Evolutionary conservation across 2,888 invertebrate genomes (phyloP), one percentile per base, ranked within the genome.

Genomic region (Apantesis nais): DNA sequence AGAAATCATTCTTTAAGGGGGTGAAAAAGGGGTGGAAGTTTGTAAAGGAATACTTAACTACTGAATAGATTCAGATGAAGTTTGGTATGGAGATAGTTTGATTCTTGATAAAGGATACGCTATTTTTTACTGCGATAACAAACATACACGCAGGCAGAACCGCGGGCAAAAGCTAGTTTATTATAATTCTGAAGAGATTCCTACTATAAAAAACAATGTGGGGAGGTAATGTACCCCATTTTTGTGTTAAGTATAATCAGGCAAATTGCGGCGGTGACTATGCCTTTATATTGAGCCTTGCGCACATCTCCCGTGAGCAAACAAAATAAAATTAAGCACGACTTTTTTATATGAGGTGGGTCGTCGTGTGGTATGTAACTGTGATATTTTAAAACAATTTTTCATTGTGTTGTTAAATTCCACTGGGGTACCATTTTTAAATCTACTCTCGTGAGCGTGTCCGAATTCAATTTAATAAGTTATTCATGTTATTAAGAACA

Each of bases 291-390:
- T 74, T 61, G 61, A 60, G 44, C 67, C 67, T 58, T 63, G 22
- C 12, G 11, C 69, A 69, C 39, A 64, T 62, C 62, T 58, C 73
- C 76, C 78, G 76, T 78, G 77, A 79, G 80, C 76, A 81, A 79
- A 82, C 79, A 81, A 82, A 85, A 85, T 83, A 82, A 82, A 86
- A 84, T 85, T 83, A 84, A 83, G 81, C 76, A 76, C 69, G 70
- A 74, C 73, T 75, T 79, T 85, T 84, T 84, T 83, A 75, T 82
- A 79, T 75, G 74, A 76, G 70, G 55, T 31, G 41, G 14, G 72
- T 8, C 19, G 75, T 12, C 3, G 55, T 69, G 62, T 1, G 74
- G 80, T 79, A 79, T 61, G 76, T 79, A 60, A 65, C 64, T 22
- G 77, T n/a, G 37, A 44, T 61, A 55, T 61, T 25, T 34, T 39